phyloP scores from a whole-genome alignment of 2,888 invertebrate species.

The Drosophila acutilabella region DNA sequence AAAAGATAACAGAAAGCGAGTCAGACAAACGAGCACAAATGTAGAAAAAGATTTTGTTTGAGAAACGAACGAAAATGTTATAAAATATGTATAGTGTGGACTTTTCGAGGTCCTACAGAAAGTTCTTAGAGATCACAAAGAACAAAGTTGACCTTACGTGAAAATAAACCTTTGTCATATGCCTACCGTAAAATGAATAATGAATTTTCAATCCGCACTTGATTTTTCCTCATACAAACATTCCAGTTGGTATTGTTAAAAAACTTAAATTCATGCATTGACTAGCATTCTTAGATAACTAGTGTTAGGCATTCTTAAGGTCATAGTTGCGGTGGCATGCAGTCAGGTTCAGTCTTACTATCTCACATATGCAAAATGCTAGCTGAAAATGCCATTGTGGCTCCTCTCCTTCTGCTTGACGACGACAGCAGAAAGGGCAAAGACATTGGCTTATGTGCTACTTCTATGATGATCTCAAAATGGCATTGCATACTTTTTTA shows the following conservation, averaged over 20 bases:
- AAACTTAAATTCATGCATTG: neutral
- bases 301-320: neutral
- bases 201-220: neutral
- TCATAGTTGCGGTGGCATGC: conserved; percentile 33
- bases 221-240: neutral
- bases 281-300: neutral
- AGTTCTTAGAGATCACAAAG: no score
- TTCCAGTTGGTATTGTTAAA: neutral
- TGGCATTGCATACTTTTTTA: conserved; percentile 52
- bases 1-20: conserved; percentile 40
- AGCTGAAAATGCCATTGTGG: conserved; percentile 40
- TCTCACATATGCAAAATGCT: conserved; percentile 68
- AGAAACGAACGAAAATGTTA: conserved; percentile 25
- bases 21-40: neutral
- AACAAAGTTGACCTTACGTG: no score
- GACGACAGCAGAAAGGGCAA: conserved; percentile 64
- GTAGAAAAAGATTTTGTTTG: neutral
- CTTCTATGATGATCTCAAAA: conserved; percentile 54
- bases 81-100: conserved; percentile 40
- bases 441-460: conserved; percentile 61
- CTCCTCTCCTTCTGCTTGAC: conserved; percentile 21
- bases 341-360: conserved; percentile 25
- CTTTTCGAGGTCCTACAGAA: conserved; percentile 10
- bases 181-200: neutral
- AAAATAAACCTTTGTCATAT: neutral